These are phyloP conservation scores for Rhinoraja longicauda DNA, from an alignment of 2,797 vertebrate genomes.

Conservation along the genomic window DNA sequence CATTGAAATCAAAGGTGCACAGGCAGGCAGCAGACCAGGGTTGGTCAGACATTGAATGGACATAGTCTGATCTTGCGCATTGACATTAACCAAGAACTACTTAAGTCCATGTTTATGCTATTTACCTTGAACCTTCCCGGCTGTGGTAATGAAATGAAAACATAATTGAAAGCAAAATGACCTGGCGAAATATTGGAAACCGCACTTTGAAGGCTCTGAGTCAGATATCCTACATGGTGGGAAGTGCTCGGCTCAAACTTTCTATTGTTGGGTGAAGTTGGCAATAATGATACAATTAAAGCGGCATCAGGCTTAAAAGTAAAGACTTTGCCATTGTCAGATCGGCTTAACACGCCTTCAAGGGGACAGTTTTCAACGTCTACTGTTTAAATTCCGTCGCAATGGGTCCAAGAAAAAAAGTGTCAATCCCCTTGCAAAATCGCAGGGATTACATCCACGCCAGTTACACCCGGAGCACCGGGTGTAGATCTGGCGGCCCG, in stretches of 20 bases:
- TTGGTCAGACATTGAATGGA: neutral
- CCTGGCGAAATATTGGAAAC: neutral
- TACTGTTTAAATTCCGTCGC: neutral
- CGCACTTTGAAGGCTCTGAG: neutral
- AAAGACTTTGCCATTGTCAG: neutral
- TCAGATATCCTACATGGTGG: no score
- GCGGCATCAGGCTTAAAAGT: neutral
- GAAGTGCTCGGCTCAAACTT: neutral
- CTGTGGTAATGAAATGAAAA: neutral
- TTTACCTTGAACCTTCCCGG: neutral
- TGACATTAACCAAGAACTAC: neutral
- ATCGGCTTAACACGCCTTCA: neutral
- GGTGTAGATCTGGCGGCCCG: neutral
- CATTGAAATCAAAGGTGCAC: neutral
- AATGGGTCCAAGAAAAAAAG: neutral
- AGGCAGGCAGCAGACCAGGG: neutral
- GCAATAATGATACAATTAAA: neutral
- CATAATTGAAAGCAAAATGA: neutral
- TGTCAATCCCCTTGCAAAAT: conserved; percentile 3
- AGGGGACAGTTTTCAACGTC: neutral
- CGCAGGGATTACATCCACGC: neutral
- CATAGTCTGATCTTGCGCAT: no score
- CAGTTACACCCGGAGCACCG: no score
- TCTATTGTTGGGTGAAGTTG: neutral
- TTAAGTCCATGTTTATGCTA: neutral